phyloP scores from a whole-genome alignment of 2,888 invertebrate species.

The Mongoloraphidia duomilia region DNA sequence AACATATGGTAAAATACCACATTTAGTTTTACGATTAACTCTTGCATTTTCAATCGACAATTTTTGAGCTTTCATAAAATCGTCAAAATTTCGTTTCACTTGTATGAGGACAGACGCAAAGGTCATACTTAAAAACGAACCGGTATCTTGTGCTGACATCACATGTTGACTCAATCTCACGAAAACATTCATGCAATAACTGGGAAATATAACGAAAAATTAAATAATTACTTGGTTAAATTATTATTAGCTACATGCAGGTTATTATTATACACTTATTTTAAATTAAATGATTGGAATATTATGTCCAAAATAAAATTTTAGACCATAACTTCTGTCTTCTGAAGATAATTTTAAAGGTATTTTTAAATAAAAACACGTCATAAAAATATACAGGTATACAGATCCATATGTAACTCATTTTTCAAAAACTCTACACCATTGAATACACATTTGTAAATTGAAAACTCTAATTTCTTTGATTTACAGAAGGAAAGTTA shows the following conservation, averaged over 20 bases:
- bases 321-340: too few relatives aligned
- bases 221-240: background rate
- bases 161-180: constrained; percentile 87
- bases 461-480: too few relatives aligned
- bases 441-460: too few relatives aligned
- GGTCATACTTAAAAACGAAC: constrained; percentile 75
- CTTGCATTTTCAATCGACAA: constrained; percentile 67
- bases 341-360: too few relatives aligned
- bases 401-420: too few relatives aligned
- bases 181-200: constrained; percentile 87
- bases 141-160: constrained; percentile 74
- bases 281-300: background rate
- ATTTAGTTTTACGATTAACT: constrained; percentile 60
- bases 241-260: background rate
- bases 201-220: constrained; percentile 24
- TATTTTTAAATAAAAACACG: too few relatives aligned
- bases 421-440: too few relatives aligned
- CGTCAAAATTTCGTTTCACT: constrained; percentile 82
- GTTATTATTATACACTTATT: background rate
- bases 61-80: constrained; percentile 72
- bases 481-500: too few relatives aligned
- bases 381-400: too few relatives aligned
- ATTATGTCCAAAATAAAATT: background rate
- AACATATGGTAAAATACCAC: constrained; percentile 81
- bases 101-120: constrained; percentile 77